Base-by-base conservation (phyloP, 2,888 invertebrate species). In the Drosophila borealis region DNA sequence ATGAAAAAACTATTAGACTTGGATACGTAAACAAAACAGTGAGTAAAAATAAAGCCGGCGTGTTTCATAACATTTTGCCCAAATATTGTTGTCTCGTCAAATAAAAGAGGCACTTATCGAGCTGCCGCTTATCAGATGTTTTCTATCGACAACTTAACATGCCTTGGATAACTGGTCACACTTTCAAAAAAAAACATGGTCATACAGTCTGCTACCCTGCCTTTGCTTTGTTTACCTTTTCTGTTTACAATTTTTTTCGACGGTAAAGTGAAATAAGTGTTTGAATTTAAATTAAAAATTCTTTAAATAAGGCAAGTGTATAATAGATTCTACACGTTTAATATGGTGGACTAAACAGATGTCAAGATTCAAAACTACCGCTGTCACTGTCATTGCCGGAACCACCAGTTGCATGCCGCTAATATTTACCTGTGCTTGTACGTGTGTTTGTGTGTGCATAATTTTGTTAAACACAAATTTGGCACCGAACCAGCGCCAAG, bases 401-500 rank as follows among this genome's bases (percentile, higher is more conserved):
- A 81, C 79, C 81, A 80, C 78, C 65, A 55, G 79, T 80, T 81
- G 79, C 55, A 49, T 73, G 60, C 77, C 60, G 53, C 56, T 44
- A 41, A 57, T 41, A 42, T 61, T 53, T 56, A 50, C 37, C 70
- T 21, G 44, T 41, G 44, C 34, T 37, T 25, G 29, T 50, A 13
- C 36, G 25, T n/a, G 19, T 48, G 21, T n/a, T 36, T 59, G 55
- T 54, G 37, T 34, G 36, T 65, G 53, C 37, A 53, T 55, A 53
- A 53, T 50, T 66, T 53, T 33, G 39, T 45, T 45, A 19, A 45
- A 44, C 42, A 61, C 45, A 65, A 51, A 62, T 71, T 78, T 84
- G 84, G 84, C 84, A 89, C 34, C 25, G 50, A 45, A 72, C 87
- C 89, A 89, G 63, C 54, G 41, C 29, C 73, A 68, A 68, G 65